A percentile compares a stretch with the other conserved stretches of the same genome.
Evolutionary conservation across 2,888 invertebrate genomes (phyloP).

Genomic region (Spodoptera picta): DNA sequence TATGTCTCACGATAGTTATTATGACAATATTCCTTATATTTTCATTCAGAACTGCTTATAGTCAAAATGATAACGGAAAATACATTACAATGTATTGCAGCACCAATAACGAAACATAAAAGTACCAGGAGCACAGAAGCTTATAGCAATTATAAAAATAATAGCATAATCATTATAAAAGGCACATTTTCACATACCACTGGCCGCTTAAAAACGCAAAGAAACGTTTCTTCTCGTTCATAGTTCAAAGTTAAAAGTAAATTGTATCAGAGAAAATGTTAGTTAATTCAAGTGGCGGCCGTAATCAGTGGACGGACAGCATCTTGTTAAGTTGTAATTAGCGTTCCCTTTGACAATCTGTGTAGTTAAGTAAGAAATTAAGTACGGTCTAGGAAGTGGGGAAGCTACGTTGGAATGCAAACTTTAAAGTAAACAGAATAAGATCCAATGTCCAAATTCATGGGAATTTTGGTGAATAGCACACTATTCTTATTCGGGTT

Average conservation of each 20-base stretch:
- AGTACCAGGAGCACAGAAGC: too few species aligned
- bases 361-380: conserved; percentile 57
- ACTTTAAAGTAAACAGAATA: accelerated
- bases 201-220: conserved; percentile 9
- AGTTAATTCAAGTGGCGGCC: conserved; percentile 53
- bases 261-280: conserved; percentile 54
- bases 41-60: too few species aligned
- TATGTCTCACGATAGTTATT: too few species aligned
- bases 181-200: neutral
- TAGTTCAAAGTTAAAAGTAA: conserved; percentile 46
- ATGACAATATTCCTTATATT: too few species aligned
- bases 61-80: too few species aligned
- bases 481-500: conserved; percentile 36
- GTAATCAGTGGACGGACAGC: conserved; percentile 55
- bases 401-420: neutral
- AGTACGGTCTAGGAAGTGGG: conserved; percentile 39
- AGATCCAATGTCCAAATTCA: conserved; percentile 10
- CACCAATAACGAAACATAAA: too few species aligned
- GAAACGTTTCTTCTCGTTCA: conserved; percentile 3
- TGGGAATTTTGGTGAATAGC: conserved; percentile 1
- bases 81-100: too few species aligned
- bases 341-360: conserved; percentile 60
- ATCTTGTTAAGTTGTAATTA: conserved; percentile 60
- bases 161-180: neutral
- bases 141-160: neutral